Percentiles rank a stretch among this genome's conserved stretches.
Conservation (phyloP, 1,140 invertebrate species). For the Ceratina australensis region DNA sequence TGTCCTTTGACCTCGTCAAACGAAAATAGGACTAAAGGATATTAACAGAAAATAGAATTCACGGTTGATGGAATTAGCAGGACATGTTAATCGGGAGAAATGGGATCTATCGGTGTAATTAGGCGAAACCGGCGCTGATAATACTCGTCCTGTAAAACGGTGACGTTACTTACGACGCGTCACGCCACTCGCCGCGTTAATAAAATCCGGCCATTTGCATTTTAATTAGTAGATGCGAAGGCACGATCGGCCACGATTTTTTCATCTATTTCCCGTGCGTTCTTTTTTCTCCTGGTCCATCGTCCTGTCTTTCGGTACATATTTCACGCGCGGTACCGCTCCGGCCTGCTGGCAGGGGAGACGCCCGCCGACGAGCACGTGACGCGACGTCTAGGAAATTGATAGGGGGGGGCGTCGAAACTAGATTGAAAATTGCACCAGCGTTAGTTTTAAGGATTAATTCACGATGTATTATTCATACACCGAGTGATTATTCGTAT, state of each 20-base stretch:
- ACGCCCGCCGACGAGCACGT: not conserved
- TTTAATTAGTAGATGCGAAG: conserved; percentile 33
- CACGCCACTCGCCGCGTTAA: conserved; percentile 33
- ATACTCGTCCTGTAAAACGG: conserved; percentile 30
- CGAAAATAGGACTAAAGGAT: not conserved
- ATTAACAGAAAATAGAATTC: conserved; percentile 43
- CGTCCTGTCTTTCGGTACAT: not conserved
- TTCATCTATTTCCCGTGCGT: not conserved
- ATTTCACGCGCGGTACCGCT: conserved; percentile 2
- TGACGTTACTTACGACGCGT: conserved; percentile 42
- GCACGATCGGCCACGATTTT: not conserved
- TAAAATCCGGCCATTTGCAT: conserved; percentile 44
- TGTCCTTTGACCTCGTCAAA: conserved; percentile 26
- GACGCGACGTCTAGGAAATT: conserved; percentile 27
- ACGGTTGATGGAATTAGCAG: conserved; percentile 38
- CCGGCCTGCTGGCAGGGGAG: conserved; percentile 2
- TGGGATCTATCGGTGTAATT: conserved; percentile 43
- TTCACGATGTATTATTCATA: conserved; percentile 62
- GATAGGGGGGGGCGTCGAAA: conserved; percentile 20
- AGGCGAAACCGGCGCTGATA: conserved; percentile 14
- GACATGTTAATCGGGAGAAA: conserved; percentile 45
- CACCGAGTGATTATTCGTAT: conserved; percentile 27
- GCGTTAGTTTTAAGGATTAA: conserved; percentile 60
- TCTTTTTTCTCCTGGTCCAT: not conserved
- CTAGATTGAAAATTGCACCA: conserved; percentile 34